These are phyloP conservation scores for Chaenogobius annularis DNA, from an alignment of 2,113 vertebrate species.

Conservation along the genomic window DNA sequence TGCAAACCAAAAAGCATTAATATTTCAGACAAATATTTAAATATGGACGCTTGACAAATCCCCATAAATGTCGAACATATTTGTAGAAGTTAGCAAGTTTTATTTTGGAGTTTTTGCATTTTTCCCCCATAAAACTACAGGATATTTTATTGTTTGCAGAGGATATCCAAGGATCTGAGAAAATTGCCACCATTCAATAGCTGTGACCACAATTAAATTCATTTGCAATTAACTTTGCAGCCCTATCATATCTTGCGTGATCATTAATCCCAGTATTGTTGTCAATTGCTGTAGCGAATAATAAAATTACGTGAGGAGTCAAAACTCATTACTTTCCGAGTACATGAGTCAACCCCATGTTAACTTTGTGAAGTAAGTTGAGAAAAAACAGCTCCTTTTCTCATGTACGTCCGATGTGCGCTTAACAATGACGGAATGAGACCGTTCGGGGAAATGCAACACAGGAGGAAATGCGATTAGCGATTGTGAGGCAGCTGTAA, in stretches of 20 bases:
- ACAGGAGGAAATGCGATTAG: slow-evolving; percentile 66
- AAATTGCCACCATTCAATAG: no score
- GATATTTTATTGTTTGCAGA: neutral
- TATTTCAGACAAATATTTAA: no score
- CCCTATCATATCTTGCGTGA: neutral
- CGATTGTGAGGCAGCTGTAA: slow-evolving; percentile 58
- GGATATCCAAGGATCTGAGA: neutral
- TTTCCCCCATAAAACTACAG: no score
- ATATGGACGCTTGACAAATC: no score
- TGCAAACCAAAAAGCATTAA: no score
- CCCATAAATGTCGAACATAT: no score
- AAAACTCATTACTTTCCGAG: neutral
- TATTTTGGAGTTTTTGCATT: neutral
- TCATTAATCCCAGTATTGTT: neutral
- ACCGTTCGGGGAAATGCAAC: slow-evolving; percentile 62
- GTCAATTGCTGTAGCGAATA: neutral
- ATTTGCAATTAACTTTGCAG: no score
- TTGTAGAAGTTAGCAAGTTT: neutral
- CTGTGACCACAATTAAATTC: no score
- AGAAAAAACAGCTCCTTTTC: slow-evolving; percentile 21
- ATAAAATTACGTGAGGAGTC: neutral
- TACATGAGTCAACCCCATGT: slow-evolving; percentile 11
- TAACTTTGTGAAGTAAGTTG: slow-evolving; percentile 21
- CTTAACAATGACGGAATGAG: slow-evolving; percentile 39
- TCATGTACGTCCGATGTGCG: slow-evolving; percentile 6